Evolutionary conservation across 1,140 invertebrate species (phyloP).

Genomic region (Agraylea sexmaculata): DNA sequence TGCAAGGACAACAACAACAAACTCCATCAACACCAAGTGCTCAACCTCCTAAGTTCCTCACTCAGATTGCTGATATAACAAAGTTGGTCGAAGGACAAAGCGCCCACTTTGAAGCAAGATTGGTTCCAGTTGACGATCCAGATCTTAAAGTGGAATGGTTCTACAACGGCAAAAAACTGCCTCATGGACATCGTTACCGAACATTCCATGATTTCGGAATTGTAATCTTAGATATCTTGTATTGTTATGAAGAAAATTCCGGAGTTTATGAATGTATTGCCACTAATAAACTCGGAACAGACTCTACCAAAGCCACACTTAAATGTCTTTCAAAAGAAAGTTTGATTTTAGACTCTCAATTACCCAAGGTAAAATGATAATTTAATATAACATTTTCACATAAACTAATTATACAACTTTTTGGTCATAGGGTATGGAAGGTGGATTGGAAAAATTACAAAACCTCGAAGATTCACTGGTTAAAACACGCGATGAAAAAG

Average conservation of each 20-base stretch:
- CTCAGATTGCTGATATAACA: conserved; percentile 70
- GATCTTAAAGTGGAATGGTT: conserved; percentile 91
- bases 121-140: conserved; percentile 85
- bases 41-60: conserved; percentile 81
- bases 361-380: conserved; percentile 66
- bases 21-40: conserved; percentile 51
- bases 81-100: conserved; percentile 84
- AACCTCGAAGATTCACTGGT: conserved; percentile 80
- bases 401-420: too few relatives aligned
- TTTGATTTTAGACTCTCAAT: conserved; percentile 88
- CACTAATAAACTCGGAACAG: conserved; percentile 82
- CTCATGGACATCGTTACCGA: conserved; percentile 85
- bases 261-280: conserved; percentile 88
- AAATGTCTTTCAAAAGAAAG: conserved; percentile 82
- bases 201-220: conserved; percentile 97
- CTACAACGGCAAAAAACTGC: conserved; percentile 84
- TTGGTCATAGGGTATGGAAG: conserved; percentile 72
- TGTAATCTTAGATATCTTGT: conserved; percentile 91
- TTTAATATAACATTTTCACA: conserved; percentile 2
- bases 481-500: conserved; percentile 54
- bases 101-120: conserved; percentile 84
- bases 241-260: conserved; percentile 94
- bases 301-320: conserved; percentile 72
- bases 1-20: conserved; percentile 46
- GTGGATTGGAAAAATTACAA: conserved; percentile 83